These are phyloP conservation scores for Drosophila prostipennis DNA, from an alignment of 2,888 invertebrate genomes.

Conservation along the genomic window DNA sequence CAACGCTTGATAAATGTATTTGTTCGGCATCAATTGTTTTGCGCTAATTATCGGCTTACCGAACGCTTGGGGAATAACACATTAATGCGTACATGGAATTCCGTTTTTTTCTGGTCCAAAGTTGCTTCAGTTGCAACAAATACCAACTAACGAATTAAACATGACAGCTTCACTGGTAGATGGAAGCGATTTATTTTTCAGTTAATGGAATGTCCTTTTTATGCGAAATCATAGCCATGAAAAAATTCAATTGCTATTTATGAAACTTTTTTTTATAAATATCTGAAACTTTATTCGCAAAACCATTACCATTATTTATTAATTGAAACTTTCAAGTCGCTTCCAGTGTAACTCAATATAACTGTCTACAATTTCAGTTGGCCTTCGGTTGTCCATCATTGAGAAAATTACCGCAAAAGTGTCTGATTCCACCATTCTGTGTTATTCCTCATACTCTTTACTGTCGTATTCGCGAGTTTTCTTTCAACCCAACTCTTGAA, in stretches of 20 bases:
- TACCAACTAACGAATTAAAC: constrained; percentile 1
- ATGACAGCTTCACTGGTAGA: constrained; percentile 1
- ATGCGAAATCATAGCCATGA: background rate
- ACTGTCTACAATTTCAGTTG: background rate
- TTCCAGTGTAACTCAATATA: background rate
- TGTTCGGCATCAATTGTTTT: constrained; percentile 11
- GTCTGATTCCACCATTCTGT: background rate
- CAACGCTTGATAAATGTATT: constrained; percentile 18
- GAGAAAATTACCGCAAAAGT: constrained; percentile 1
- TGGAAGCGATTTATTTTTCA: background rate
- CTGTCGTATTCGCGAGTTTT: background rate
- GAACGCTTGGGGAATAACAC: constrained; percentile 1
- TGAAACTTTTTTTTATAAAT: background rate
- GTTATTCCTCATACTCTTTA: background rate
- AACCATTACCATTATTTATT: too few relatives aligned
- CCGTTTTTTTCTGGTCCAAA: background rate
- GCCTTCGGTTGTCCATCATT: background rate
- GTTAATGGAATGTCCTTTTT: constrained; percentile 1
- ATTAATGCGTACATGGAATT: background rate
- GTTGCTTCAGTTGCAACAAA: background rate
- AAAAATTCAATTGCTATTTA: background rate
- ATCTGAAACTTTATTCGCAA: background rate
- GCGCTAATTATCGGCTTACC: constrained; percentile 14
- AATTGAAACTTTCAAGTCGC: background rate
- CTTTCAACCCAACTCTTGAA: constrained; percentile 6